Conservation (phyloP, 2,797 vertebrate species). For the Phataginus tetradactyla region DNA sequence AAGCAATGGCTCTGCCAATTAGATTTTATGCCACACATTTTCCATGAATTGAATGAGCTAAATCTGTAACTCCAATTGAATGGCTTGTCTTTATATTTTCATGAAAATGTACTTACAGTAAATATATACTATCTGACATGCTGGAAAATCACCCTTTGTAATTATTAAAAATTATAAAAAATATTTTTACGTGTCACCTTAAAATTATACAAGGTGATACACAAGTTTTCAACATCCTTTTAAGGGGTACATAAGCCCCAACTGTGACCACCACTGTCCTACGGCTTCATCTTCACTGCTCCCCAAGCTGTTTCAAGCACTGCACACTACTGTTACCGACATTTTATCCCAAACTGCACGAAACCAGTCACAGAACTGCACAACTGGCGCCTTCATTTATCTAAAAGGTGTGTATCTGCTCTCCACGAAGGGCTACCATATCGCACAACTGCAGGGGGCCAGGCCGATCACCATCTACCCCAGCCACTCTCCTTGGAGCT, state of each 20-base stretch:
- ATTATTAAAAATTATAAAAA: constrained; percentile 6
- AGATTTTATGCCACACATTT: not conserved
- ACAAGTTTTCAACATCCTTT: not conserved
- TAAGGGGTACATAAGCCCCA: not conserved
- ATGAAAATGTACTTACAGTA: constrained; percentile 14
- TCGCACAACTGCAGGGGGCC: not conserved
- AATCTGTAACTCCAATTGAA: not conserved
- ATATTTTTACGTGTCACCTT: not conserved
- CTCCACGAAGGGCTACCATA: not conserved
- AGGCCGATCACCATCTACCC: not conserved
- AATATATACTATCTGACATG: not conserved
- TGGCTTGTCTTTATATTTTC: not conserved
- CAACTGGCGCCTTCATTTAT: not conserved
- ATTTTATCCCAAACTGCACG: not conserved
- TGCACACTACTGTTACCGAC: not conserved
- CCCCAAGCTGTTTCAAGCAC: not conserved
- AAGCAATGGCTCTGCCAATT: not conserved
- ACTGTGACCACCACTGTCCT: not conserved
- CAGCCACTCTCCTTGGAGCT: not conserved
- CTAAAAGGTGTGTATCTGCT: not conserved
- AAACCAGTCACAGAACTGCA: not conserved
- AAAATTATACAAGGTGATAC: not conserved
- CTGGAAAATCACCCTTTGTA: not conserved
- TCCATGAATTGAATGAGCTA: not conserved
- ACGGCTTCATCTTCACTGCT: not conserved